Base-by-base conservation (phyloP, 2,888 invertebrate species). In the Leptothorax acervorum region DNA sequence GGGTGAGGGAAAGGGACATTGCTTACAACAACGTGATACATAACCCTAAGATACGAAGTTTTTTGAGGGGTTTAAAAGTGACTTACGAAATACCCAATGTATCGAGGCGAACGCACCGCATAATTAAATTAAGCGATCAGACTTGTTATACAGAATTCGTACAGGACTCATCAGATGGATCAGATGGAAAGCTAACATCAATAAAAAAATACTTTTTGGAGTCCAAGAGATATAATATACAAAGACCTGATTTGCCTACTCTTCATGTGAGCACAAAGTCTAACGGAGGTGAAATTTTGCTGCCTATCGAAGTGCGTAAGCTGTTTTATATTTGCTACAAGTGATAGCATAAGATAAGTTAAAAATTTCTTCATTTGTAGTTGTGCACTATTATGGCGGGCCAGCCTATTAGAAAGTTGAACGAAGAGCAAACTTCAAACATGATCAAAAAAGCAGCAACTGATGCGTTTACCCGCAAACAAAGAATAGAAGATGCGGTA, bases 361-460 rank as follows among this genome's bases (percentile, higher is more conserved):
- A 57, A 70, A 39, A 31, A 42, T 79, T 15, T 4, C 8, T 2
- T 51, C 15, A n/a, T 78, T 76, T 75, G 51, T 60, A 93, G 93
- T 86, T 94, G 3, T 93, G 94, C 62, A 86, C 96, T 11, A 96
- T 99, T 31, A 95, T 97, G 0, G 96, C 96, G 57, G 98, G 98
- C 0, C 99, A 99, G 94, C 95, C 97, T 95, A 6, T 91, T 78
- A 97, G 97, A 92, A 99, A 99, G 94, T 95, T 99, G 93, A 97
- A 97, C 8, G 97, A 98, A 35, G 35, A 35, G 35, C 35, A 99
- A 95, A 97, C 99, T 0, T 95, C 97, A 0, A 96, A 96, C 0
- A 99, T 99, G 98, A 99, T 99, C 76, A 96, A 95, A 93, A 96
- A 96, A 60, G 98, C 99, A 0, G 99, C 99, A 0, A 97, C 98